Evolutionary conservation across 2,888 invertebrate genomes (phyloP).

Genomic region (Ischnus inquisitorius): DNA sequence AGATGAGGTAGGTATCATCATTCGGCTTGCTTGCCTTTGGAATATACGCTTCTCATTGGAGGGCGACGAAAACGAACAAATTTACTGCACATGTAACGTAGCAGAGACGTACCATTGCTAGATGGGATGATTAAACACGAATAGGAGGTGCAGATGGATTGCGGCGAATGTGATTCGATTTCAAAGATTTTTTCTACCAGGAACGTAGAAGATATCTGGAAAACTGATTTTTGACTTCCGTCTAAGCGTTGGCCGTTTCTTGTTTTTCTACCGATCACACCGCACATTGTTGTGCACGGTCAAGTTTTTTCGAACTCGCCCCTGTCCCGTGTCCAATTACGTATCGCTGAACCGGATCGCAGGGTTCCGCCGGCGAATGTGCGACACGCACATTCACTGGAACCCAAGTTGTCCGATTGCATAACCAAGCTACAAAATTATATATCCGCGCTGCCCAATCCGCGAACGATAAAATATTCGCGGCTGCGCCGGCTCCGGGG

Average conservation of each 20-base stretch:
- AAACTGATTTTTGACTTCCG: no score
- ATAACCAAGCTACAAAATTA: background rate
- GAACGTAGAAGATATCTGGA: background rate
- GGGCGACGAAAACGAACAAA: background rate
- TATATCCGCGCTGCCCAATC: background rate
- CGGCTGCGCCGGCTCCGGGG: background rate
- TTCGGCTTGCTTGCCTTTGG: slow-evolving; percentile 39
- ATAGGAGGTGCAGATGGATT: background rate
- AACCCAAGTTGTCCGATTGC: background rate
- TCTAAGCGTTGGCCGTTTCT: background rate
- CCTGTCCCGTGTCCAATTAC: background rate
- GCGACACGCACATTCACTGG: background rate
- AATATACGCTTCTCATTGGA: slow-evolving; percentile 21
- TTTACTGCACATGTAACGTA: background rate
- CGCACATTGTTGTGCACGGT: background rate
- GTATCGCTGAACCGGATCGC: no score
- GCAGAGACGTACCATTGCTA: background rate
- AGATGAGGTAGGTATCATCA: slow-evolving; percentile 34
- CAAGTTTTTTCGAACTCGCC: background rate
- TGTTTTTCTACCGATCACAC: background rate
- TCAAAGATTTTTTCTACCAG: background rate
- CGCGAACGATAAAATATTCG: background rate
- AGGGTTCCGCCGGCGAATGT: no score
- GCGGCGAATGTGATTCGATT: background rate
- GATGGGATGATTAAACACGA: background rate